These are phyloP conservation scores for Plecotus auritus DNA, from an alignment of 2,113 vertebrate genomes.

Conservation along the genomic window DNA sequence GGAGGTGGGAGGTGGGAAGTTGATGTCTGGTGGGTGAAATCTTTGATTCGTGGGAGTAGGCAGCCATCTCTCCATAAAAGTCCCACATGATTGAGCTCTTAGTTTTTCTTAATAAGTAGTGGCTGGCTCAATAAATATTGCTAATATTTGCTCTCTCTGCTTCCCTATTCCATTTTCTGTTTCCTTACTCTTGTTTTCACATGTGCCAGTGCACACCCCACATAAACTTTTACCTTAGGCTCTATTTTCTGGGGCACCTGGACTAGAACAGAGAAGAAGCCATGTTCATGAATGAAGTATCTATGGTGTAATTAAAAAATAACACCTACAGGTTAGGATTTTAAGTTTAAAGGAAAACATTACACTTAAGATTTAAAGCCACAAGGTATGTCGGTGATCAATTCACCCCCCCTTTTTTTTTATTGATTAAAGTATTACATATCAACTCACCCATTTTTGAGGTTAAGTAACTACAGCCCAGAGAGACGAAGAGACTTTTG, in stretches of 20 bases:
- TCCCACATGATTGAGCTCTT: not conserved
- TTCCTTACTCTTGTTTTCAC: not conserved
- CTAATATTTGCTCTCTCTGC: not conserved
- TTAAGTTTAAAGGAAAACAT: not conserved
- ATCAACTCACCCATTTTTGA: not conserved
- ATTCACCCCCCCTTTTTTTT: too few relatives aligned
- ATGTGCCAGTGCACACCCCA: not conserved
- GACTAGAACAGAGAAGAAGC: not conserved
- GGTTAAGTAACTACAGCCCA: not conserved
- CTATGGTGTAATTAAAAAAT: not conserved
- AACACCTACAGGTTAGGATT: not conserved
- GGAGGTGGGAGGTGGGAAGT: not conserved
- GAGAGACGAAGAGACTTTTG: not conserved
- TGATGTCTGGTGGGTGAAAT: not conserved
- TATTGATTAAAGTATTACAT: too few relatives aligned
- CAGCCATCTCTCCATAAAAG: not conserved
- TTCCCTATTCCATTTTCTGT: not conserved
- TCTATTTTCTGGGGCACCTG: not conserved
- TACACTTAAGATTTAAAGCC: not conserved
- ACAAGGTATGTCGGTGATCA: not conserved
- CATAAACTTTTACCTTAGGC: not conserved
- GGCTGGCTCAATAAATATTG: not conserved
- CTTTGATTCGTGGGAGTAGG: not conserved
- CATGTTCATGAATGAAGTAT: not conserved
- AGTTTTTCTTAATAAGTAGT: not conserved